These are phyloP conservation scores for Drosophila auraria DNA, from an alignment of 1,140 invertebrate species.

Conservation along the genomic window DNA sequence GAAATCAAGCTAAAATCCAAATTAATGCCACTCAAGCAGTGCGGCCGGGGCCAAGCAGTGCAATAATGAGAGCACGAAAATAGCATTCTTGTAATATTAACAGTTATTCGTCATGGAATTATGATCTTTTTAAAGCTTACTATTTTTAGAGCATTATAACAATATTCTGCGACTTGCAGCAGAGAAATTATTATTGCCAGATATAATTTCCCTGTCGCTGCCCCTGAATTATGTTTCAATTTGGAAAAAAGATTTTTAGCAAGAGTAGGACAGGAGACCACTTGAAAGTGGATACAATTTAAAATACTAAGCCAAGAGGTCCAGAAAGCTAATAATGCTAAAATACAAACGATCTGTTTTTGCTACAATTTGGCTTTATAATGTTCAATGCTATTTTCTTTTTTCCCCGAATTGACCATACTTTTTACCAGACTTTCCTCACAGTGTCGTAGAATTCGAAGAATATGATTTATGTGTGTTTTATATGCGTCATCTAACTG, in stretches of 20 bases:
- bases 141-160: neutral
- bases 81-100: neutral
- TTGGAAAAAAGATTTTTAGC: conserved; percentile 15
- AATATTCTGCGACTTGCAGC: neutral
- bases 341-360: no score
- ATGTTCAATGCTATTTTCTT: no score
- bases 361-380: no score
- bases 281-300: neutral
- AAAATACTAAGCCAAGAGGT: neutral
- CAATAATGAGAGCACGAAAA: no score
- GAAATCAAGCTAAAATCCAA: conserved; percentile 15
- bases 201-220: neutral
- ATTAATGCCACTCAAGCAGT: conserved; percentile 17
- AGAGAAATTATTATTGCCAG: neutral
- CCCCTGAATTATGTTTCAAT: conserved; percentile 20
- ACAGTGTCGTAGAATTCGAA: neutral
- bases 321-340: no score
- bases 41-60: neutral
- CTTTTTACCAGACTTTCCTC: neutral
- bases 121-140: no score
- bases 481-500: conserved; percentile 37
- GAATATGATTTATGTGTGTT: conserved; percentile 16
- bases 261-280: neutral
- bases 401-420: no score
- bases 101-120: neutral